These are phyloP conservation scores for Leucoraja ocellata DNA, from an alignment of 2,797 vertebrate species.

Conservation along the genomic window DNA sequence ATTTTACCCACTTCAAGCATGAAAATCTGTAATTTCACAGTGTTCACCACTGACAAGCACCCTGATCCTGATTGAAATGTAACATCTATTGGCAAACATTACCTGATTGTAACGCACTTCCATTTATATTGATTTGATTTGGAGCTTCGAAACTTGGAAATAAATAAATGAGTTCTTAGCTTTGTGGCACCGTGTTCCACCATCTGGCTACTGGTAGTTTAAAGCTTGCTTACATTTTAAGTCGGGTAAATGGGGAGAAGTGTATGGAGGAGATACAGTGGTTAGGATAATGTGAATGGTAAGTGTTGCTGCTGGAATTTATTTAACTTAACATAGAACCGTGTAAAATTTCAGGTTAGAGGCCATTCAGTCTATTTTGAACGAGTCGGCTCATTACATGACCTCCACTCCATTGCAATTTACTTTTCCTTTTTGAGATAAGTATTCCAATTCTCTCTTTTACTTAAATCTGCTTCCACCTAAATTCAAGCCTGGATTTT, in stretches of 20 bases:
- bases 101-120: background rate
- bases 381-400: background rate
- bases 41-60: background rate
- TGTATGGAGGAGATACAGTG: background rate
- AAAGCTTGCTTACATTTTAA: background rate
- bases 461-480: background rate
- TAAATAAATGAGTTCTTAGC: background rate
- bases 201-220: background rate
- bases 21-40: background rate
- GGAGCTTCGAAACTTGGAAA: conserved; percentile 6
- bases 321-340: background rate
- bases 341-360: background rate
- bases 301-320: background rate
- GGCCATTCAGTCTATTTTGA: background rate
- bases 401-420: background rate
- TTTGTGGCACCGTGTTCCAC: background rate
- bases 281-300: background rate
- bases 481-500: background rate
- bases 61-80: conserved; percentile 10
- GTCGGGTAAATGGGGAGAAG: background rate
- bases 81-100: conserved; percentile 2
- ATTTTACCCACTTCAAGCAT: conserved; percentile 1
- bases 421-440: background rate
- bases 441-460: background rate
- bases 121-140: background rate